Evolutionary conservation across 1,140 invertebrate species (phyloP).

Genomic region (Arctopsyche grandis): DNA sequence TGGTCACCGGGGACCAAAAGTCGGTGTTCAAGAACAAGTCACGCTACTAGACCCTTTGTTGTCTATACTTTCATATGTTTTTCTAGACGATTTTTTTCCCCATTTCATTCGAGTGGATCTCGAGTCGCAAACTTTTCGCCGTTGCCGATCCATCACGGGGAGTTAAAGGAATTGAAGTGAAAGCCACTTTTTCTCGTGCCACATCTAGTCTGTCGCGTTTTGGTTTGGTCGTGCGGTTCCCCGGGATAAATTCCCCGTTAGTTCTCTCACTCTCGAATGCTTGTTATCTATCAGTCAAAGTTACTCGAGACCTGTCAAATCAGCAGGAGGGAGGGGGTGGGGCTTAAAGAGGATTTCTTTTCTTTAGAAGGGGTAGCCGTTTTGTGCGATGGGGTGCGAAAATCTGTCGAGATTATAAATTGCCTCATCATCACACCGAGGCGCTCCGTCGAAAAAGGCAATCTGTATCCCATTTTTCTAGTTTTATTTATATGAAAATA

Average conservation of each 20-base stretch:
- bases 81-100: conserved; percentile 11
- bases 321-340: not conserved
- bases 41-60: conserved; percentile 6
- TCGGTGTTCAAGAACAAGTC: not conserved
- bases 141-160: conserved; percentile 41
- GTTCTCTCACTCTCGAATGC: conserved; percentile 4
- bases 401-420: conserved; percentile 39
- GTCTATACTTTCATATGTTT: conserved; percentile 11
- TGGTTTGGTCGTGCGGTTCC: not conserved
- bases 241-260: conserved; percentile 19
- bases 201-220: conserved; percentile 21
- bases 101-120: not conserved
- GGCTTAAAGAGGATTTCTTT: conserved; percentile 38
- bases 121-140: conserved; percentile 24
- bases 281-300: conserved; percentile 46
- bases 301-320: conserved; percentile 40
- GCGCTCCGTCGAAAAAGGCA: conserved; percentile 9
- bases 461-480: not conserved
- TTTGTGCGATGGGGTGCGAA: conserved; percentile 27
- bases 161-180: conserved; percentile 45
- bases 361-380: conserved; percentile 16
- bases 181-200: conserved; percentile 31
- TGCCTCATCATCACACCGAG: conserved; percentile 19
- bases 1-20: not conserved
- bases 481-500: conserved; percentile 22